Base-by-base conservation (phyloP, 2,113 vertebrate species). In the Syngnathus typhle region DNA sequence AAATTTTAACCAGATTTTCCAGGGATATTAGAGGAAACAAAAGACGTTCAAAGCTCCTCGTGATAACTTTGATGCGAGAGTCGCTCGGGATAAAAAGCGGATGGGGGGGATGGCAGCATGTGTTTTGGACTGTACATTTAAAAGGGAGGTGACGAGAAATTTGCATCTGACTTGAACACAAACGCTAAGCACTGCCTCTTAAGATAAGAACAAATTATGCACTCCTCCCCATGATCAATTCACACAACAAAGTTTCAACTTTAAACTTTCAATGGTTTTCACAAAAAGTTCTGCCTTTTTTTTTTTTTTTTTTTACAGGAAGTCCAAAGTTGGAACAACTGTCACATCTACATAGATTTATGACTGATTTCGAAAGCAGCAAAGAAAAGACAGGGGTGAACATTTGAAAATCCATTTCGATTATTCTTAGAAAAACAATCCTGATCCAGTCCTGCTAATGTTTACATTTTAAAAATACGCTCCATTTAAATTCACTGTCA, bases 1-100 rank as follows among this genome's bases (percentile, higher is more conserved):
- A 78, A 63, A 76, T 85, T 86, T 78, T 88, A 89, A 89, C 78
- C 89, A 91, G 88, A 84, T 89, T 89, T 89, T 88, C 79, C 83
- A 85, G 86, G 85, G 88, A 88, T 89, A 89, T 88, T 83, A 88
- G 79, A 70, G 70, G 74, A 87, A 81, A 88, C 87, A 89, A 89
- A 89, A 83, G 77, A 84, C 49, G 49, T 78, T 82, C 79, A 86
- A 78, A 85, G 78, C 83, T 73, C 65, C 75, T 23, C 23, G 59
- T 72, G 78, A 78, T 60, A 76, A 82, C 86, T 85, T 81, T 84
- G 82, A 87, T 82, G 82, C 60, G 19, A 73, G 85, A 81, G 54
- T 71, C 67, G 5, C 58, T 73, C 60, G 60, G 73, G 76, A 85
- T 61, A 65, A 64, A 68, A 37, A 58, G 55, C 52, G 21, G 10